phyloP scores from a whole-genome alignment of 2,113 vertebrate genomes.

The Chiloscyllium plagiosum region DNA sequence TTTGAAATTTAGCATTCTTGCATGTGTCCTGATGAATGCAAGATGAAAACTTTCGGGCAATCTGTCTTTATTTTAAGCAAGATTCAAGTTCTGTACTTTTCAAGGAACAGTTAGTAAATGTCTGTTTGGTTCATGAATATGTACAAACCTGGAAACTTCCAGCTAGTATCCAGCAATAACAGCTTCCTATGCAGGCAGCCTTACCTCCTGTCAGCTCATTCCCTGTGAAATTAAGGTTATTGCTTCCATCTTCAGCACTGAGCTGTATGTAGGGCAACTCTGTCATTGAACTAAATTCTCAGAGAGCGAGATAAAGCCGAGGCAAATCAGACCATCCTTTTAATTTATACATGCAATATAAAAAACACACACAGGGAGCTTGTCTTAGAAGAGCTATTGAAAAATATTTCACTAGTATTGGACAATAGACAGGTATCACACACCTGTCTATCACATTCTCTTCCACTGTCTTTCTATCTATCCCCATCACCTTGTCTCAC shows the following conservation, averaged over 20 bases:
- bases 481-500: no score
- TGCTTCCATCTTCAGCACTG: neutral
- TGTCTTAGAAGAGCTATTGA: neutral
- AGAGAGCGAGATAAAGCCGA: neutral
- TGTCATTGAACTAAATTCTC: neutral
- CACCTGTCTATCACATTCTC: neutral
- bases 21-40: no score
- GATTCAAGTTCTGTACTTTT: no score
- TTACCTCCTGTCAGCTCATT: neutral
- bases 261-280: neutral
- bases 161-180: neutral
- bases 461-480: neutral
- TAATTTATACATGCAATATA: neutral
- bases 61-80: no score
- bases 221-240: slow-evolving; percentile 15
- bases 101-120: neutral
- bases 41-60: no score
- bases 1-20: no score
- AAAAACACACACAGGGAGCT: neutral
- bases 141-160: neutral
- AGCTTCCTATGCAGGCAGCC: neutral
- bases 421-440: neutral
- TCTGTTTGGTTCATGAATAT: neutral
- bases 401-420: neutral
- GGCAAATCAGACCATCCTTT: neutral